These are phyloP conservation scores for Hirtodrosophila alboralis DNA, from an alignment of 2,888 invertebrate species.

Conservation along the genomic window DNA sequence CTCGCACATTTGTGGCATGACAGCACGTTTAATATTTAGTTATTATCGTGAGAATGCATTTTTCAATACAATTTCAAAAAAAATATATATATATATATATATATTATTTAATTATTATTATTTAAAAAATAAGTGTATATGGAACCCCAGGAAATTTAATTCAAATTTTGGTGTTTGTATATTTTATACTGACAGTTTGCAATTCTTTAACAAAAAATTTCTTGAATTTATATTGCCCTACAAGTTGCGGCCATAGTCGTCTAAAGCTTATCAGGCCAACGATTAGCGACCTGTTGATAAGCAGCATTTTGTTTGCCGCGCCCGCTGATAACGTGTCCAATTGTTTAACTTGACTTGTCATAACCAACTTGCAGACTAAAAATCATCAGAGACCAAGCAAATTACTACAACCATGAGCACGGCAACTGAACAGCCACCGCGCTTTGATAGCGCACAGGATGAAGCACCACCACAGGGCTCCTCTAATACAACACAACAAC, in stretches of 20 bases:
- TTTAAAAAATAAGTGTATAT: too few relatives aligned
- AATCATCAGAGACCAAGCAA: slow-evolving; percentile 1
- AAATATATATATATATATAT: not conserved
- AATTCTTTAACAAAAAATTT: slow-evolving; percentile 4
- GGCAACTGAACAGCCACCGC: slow-evolving; percentile 60
- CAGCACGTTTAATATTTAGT: not conserved
- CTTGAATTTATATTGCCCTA: not conserved
- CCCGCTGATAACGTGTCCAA: slow-evolving; percentile 38
- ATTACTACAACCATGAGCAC: slow-evolving; percentile 65
- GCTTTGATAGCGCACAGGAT: slow-evolving; percentile 53
- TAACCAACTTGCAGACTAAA: slow-evolving; percentile 26
- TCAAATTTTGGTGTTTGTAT: slow-evolving; percentile 1
- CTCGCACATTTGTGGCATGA: not conserved
- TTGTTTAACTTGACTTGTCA: slow-evolving; percentile 6
- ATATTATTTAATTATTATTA: too few relatives aligned
- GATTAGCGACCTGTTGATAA: slow-evolving; percentile 44
- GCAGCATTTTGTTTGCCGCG: slow-evolving; percentile 20
- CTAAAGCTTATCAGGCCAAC: slow-evolving; percentile 30
- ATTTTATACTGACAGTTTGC: slow-evolving; percentile 4
- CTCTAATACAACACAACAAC: slow-evolving; percentile 37
- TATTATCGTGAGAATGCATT: slow-evolving; percentile 18
- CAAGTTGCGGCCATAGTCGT: not conserved
- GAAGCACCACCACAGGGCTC: slow-evolving; percentile 35
- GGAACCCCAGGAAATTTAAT: slow-evolving; percentile 2
- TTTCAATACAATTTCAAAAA: too few relatives aligned